Evolutionary conservation across 2,888 invertebrate species (phyloP).

Genomic region (Allolobophora icterica): DNA sequence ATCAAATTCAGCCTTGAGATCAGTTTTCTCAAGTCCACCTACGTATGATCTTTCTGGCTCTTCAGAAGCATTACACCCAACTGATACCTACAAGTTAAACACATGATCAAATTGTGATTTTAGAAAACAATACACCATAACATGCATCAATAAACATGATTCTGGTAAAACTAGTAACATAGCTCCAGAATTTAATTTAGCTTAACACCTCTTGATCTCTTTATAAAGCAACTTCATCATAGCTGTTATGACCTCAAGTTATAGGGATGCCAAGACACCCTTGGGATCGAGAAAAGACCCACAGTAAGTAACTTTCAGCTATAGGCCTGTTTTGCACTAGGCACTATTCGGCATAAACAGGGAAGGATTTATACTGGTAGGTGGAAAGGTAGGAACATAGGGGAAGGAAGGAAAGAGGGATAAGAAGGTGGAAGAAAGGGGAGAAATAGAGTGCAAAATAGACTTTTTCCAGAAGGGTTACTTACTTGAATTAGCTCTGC

Average conservation of each 20-base stretch:
- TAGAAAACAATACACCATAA: too few species aligned
- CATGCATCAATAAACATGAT: not conserved
- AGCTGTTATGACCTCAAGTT: not conserved
- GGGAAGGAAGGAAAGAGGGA: too few species aligned
- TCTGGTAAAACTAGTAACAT: not conserved
- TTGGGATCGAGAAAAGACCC: too few species aligned
- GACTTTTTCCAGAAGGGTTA: too few species aligned
- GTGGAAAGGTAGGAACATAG: too few species aligned
- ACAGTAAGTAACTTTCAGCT: too few species aligned
- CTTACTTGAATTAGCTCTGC: too few species aligned
- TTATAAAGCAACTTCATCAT: not conserved
- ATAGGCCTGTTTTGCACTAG: too few species aligned
- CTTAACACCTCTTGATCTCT: not conserved
- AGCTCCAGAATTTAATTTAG: not conserved
- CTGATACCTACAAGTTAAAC: not conserved
- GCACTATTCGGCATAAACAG: too few species aligned
- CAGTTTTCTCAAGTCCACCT: conserved; percentile 8
- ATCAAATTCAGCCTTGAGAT: conserved; percentile 22
- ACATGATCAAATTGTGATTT: not conserved
- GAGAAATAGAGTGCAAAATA: too few species aligned
- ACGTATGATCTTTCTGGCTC: not conserved
- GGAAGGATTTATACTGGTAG: too few species aligned
- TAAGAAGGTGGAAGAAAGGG: too few species aligned
- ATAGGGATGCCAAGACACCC: not conserved
- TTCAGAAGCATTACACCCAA: not conserved